Base-by-base conservation (phyloP, 1,140 invertebrate genomes). In the Parasteatoda tepidariorum region DNA sequence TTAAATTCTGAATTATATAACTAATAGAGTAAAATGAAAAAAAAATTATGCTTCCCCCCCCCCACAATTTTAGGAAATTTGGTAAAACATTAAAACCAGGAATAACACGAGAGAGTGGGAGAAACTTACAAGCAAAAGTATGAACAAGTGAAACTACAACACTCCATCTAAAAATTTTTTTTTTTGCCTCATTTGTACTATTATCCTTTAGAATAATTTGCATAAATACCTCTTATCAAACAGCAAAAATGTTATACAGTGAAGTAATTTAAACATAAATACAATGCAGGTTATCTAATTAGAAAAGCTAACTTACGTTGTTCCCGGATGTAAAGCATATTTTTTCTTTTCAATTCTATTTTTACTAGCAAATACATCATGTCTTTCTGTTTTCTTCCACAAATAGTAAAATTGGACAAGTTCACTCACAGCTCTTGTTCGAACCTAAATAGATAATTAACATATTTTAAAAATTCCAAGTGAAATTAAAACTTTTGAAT, bases 321-420 rank as follows among this genome's bases (percentile, higher is more conserved):
- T 92, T 73, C 95, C 95, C 2, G 95, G 95, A 91, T 96, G 94
- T 67, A 96, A 88, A 11, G 93, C 92, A 89, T 96, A 96, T 89
- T 96, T 95, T 88, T 95, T 95, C 89, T 96, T 96, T 87, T 96
- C 95, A 76, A 96, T 89, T 82, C 94, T 89, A 18, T 92, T 84
- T 90, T 95, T 95, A 87, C 94, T 95, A 3, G 94, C 94, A 91
- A 96, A 96, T 3, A 94, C 93, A 90, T 99, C 98, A 89, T 98
- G 96, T 55, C 98, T 91, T 89, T 99, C 97, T 64, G 97, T 98
- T 90, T 99, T 99, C 89, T 99, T 99, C 97, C 97, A 99, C 34
- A 98, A 92, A 88, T 99, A 99, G 90, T 99, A 99, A 91, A 99
- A 99, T 88, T 98, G 96, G 48, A 99, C 96, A 62, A 99, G 90